Evolutionary conservation across 2,888 invertebrate species (phyloP).

Genomic region (Philereme vetulata): DNA sequence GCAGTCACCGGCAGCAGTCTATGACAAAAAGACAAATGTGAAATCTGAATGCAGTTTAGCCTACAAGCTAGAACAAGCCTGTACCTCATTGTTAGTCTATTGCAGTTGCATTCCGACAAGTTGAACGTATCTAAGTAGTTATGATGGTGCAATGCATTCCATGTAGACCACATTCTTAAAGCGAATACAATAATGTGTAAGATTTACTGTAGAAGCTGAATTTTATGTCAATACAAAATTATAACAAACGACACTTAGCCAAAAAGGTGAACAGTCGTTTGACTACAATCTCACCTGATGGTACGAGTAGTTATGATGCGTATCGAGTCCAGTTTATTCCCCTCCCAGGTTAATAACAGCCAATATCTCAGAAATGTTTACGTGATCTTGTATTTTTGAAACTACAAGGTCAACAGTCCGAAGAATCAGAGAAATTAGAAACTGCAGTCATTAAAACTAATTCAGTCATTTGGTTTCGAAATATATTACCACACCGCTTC

Average conservation of each 20-base stretch:
- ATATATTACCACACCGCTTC: background rate
- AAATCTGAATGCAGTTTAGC: conserved; percentile 19
- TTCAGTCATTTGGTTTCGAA: background rate
- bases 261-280: no score
- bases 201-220: no score
- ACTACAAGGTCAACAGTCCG: no score
- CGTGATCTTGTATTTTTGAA: no score
- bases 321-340: no score
- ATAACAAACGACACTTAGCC: no score
- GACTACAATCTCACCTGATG: no score
- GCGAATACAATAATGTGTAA: background rate
- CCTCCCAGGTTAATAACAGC: no score
- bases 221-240: no score
- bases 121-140: background rate
- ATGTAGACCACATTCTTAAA: conserved; percentile 8
- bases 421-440: no score
- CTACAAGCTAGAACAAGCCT: conserved; percentile 16
- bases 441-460: background rate
- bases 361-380: no score
- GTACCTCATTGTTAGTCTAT: conserved; percentile 25
- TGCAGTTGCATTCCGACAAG: conserved; percentile 17
- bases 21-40: conserved; percentile 18
- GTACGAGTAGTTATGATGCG: no score
- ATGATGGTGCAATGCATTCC: conserved; percentile 22
- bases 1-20: background rate